phyloP scores from a whole-genome alignment of 2,888 invertebrate species.

The Erebia palarica region DNA sequence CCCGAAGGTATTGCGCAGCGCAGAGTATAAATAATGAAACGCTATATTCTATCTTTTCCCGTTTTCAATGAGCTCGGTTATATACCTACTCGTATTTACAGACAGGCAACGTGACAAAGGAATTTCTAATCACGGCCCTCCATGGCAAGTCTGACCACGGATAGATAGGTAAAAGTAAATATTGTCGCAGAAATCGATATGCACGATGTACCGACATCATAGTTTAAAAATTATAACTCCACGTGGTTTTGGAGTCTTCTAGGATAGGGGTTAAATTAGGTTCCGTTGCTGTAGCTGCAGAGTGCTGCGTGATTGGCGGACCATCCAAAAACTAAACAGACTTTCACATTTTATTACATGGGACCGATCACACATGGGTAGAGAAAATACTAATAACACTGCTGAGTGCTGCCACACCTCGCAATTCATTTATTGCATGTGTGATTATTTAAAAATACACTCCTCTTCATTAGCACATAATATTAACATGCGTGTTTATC shows the following conservation, averaged over 20 bases:
- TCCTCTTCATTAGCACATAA: constrained; percentile 28
- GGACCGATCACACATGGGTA: too few species aligned
- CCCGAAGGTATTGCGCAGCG: background rate
- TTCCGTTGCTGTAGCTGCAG: too few species aligned
- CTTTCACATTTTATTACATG: too few species aligned
- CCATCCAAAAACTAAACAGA: too few species aligned
- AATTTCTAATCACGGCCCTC: constrained; percentile 9
- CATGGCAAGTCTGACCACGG: background rate
- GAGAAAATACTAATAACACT: too few species aligned
- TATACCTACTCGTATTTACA: background rate
- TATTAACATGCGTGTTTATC: constrained; percentile 14
- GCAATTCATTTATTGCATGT: constrained; percentile 28
- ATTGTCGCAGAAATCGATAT: background rate
- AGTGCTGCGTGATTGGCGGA: too few species aligned
- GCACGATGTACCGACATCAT: background rate
- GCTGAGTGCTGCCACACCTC: constrained; percentile 27
- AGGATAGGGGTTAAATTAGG: too few species aligned
- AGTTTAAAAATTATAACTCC: background rate
- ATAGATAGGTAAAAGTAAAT: background rate
- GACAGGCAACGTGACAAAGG: background rate
- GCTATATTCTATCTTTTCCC: background rate
- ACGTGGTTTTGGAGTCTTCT: too few species aligned
- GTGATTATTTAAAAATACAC: constrained; percentile 22
- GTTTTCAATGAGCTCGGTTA: background rate
- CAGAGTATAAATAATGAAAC: background rate